Conservation (phyloP, 2,797 vertebrate genomes). For the Mus minutoides region DNA sequence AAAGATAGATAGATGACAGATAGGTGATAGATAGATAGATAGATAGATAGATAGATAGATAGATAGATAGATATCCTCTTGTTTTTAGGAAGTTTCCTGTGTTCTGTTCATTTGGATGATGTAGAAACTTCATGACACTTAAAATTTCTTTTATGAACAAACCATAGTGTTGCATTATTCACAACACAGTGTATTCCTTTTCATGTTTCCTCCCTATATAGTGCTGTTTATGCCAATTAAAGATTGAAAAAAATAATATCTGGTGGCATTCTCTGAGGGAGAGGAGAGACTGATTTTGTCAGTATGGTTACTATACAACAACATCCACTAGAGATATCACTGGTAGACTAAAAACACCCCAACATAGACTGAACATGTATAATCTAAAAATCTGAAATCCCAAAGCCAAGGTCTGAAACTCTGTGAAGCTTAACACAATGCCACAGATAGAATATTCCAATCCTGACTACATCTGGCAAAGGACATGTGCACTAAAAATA, state of each 20-base stretch:
- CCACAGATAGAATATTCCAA: neutral
- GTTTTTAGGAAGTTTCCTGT: neutral
- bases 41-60: neutral
- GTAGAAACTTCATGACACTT: neutral
- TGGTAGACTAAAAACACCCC: neutral
- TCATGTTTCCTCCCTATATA: neutral
- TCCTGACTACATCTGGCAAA: neutral
- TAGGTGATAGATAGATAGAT: neutral
- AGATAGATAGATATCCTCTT: neutral
- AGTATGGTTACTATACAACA: neutral
- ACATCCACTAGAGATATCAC: neutral
- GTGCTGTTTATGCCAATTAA: neutral
- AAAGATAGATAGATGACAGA: neutral
- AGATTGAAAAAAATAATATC: neutral
- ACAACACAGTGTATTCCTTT: constrained; percentile 31
- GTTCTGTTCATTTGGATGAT: neutral
- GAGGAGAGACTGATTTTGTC: neutral
- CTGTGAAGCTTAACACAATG: neutral
- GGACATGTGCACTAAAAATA: neutral
- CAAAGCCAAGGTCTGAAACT: neutral
- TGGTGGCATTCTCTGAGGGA: neutral
- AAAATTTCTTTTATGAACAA: neutral
- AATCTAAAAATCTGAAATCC: neutral
- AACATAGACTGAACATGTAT: neutral
- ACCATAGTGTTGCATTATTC: neutral